Evolutionary conservation across 2,113 vertebrate species (phyloP).

Genomic region (Chrysochloris asiatica): DNA sequence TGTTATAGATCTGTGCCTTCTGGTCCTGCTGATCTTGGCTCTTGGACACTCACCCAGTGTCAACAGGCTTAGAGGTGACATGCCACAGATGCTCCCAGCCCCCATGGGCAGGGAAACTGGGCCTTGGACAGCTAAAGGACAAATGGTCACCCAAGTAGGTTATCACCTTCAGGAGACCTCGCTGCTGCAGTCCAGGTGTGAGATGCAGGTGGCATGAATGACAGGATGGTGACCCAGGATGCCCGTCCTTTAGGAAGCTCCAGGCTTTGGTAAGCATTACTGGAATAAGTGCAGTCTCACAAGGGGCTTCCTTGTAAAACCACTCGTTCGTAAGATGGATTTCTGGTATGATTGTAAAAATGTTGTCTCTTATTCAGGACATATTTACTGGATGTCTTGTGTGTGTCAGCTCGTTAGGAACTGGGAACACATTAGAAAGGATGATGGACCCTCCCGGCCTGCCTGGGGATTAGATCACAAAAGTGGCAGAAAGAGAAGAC

Average conservation of each 20-base stretch:
- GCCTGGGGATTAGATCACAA: background rate
- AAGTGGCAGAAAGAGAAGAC: background rate
- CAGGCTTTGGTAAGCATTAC: background rate
- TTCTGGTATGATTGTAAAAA: background rate
- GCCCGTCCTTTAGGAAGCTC: background rate
- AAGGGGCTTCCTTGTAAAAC: background rate
- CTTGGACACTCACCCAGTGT: background rate
- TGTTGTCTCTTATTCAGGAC: background rate
- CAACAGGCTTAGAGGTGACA: background rate
- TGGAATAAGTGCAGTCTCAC: background rate
- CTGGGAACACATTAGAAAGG: too few species aligned
- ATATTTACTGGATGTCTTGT: background rate
- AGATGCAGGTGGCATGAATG: background rate
- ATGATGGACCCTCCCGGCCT: background rate
- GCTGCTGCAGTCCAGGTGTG: background rate
- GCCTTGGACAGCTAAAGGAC: background rate
- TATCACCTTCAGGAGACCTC: background rate
- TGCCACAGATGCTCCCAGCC: background rate
- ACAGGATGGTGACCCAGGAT: background rate
- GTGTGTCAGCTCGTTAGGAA: background rate
- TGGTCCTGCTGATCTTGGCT: background rate
- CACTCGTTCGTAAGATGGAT: background rate
- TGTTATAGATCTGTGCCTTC: background rate
- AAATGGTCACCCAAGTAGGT: background rate
- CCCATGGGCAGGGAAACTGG: background rate